Base-by-base conservation (phyloP, 2,888 invertebrate species). In the Syrista parreyssii region DNA sequence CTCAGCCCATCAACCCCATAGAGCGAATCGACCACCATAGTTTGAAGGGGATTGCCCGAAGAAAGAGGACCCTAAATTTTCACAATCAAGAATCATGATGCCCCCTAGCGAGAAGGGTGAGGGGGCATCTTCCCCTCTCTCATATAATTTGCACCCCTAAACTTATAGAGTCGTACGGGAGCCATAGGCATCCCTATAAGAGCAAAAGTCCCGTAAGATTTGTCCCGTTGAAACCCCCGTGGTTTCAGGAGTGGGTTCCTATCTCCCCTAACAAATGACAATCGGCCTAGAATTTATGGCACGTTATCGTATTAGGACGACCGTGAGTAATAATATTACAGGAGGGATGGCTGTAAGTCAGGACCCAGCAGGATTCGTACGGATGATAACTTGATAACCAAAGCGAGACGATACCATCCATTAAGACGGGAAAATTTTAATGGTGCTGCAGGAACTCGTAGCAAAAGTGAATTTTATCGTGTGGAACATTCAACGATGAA, bases 361-460 rank as follows among this genome's bases (percentile, higher is more conserved):
- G 55, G 2, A 55, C 55, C 55, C 23, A 55, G 55, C 23, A 23
- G 55, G 55, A 23, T 55, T 55, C 55, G 55, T 55, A 55, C 23
- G 23, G 23, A 55, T 40, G 40, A 40, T 55, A 55, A 55, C 55
- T 55, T 55, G 55, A 55, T 55, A 55, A 23, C 55, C 55, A 55
- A 55, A 55, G 23, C 55, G 23, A 55, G 55, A 15, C 55, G 55
- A 55, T 55, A 55, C 55, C 55, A 6, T 55, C 55, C 55, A 23
- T 55, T 55, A 55, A 55, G 55, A 55, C 55, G 55, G 78, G 77
- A 77, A 84, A 85, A 80, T 85, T 86, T 85, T 84, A 85, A 86
- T 85, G 80, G 82, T 78, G 80, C 83, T 55, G 55, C 23, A 55
- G 55, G 55, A 55, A 9, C 23, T 55, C 23, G 9, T 55, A 55